These are phyloP conservation scores for Teinopalpus imperialis DNA, from an alignment of 2,888 invertebrate species.

Conservation along the genomic window DNA sequence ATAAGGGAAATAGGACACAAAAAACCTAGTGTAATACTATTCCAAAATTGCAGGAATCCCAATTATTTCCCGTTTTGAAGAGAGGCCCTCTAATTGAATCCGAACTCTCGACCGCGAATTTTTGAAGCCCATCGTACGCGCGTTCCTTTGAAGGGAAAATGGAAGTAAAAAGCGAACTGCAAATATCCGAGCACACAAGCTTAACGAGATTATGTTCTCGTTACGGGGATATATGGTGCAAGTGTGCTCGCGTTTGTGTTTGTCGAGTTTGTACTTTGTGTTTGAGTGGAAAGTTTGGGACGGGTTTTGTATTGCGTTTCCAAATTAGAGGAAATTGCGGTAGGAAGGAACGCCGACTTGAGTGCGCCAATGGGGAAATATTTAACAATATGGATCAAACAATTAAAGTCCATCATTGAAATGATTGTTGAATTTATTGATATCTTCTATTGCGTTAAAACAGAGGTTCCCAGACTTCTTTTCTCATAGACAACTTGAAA, in stretches of 20 bases:
- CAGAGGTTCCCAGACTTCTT: too few relatives aligned
- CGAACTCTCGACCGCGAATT: slow-evolving; percentile 25
- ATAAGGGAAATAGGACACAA: not conserved
- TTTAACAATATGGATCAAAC: too few relatives aligned
- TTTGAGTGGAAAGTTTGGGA: slow-evolving; percentile 23
- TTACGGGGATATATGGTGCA: slow-evolving; percentile 24
- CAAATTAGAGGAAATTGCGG: slow-evolving; percentile 15
- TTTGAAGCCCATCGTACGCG: slow-evolving; percentile 16
- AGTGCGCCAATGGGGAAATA: too few relatives aligned
- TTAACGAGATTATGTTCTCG: slow-evolving; percentile 36
- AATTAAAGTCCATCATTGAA: too few relatives aligned
- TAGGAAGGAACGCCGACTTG: too few relatives aligned
- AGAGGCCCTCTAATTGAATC: slow-evolving; percentile 20
- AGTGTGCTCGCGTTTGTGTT: slow-evolving; percentile 17
- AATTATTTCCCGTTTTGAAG: slow-evolving; percentile 20
- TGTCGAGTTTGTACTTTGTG: too few relatives aligned
- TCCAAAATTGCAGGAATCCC: slow-evolving; percentile 14
- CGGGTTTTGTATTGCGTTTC: slow-evolving; percentile 16
- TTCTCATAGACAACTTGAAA: too few relatives aligned
- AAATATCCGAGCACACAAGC: slow-evolving; percentile 32
- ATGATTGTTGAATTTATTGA: too few relatives aligned
- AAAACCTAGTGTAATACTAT: slow-evolving; percentile 7
- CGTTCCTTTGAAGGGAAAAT: slow-evolving; percentile 32
- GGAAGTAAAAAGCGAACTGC: slow-evolving; percentile 29
- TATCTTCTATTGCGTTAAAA: too few relatives aligned